These are phyloP conservation scores for Linurgus olivaceus DNA, from an alignment of 2,797 vertebrate genomes.

Conservation along the genomic window DNA sequence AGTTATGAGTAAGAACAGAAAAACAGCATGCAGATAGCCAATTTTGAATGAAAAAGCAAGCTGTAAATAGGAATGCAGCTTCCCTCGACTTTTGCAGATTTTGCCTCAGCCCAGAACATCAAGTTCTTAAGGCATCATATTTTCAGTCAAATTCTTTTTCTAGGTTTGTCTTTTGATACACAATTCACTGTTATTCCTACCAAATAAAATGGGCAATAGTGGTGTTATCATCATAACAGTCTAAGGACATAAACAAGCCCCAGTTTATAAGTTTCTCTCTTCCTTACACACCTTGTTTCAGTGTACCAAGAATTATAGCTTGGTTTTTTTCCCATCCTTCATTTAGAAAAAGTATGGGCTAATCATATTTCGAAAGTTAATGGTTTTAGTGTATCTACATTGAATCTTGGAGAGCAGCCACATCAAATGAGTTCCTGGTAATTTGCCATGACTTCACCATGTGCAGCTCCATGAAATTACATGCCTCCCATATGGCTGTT, in stretches of 20 bases:
- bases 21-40: not conserved
- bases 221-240: not conserved
- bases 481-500: constrained; percentile 40
- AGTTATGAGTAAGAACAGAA: not conserved
- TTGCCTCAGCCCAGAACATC: not conserved
- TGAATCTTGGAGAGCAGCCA: constrained; percentile 5
- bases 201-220: not conserved
- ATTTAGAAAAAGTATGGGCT: not conserved
- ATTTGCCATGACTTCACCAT: constrained; percentile 12
- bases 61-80: not conserved
- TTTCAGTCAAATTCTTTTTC: not conserved
- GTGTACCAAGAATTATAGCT: not conserved
- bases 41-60: not conserved
- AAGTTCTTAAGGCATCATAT: not conserved
- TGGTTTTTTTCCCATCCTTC: not conserved
- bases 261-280: not conserved
- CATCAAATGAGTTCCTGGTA: constrained; percentile 27
- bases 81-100: not conserved
- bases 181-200: not conserved
- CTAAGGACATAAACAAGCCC: not conserved
- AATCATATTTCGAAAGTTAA: constrained; percentile 33
- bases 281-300: not conserved
- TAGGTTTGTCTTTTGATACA: not conserved
- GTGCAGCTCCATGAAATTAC: constrained; percentile 28
- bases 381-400: constrained; percentile 11